phyloP scores from a whole-genome alignment of 2,113 vertebrate species.

The Chitala chitala region DNA sequence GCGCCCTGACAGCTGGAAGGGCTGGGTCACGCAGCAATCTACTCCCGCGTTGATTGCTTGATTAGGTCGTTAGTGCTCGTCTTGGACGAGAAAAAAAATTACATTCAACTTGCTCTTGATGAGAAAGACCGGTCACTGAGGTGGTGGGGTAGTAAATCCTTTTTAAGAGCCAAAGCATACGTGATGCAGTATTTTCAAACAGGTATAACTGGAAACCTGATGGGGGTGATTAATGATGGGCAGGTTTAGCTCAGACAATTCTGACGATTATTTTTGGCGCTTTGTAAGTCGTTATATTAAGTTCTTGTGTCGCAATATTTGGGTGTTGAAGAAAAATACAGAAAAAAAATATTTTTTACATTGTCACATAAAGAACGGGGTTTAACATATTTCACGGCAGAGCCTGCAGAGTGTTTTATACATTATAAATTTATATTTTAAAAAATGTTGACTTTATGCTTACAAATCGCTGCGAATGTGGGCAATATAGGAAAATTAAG shows the following conservation, averaged over 20 bases:
- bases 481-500: no score
- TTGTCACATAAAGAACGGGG: no score
- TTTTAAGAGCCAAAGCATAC: slow-evolving; percentile 67
- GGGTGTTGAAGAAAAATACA: no score
- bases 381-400: no score
- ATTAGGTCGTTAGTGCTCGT: slow-evolving; percentile 98
- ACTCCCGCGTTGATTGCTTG: slow-evolving; percentile 92
- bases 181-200: slow-evolving; percentile 64
- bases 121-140: slow-evolving; percentile 71
- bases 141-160: slow-evolving; percentile 59
- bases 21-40: slow-evolving; percentile 94
- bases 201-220: slow-evolving; percentile 58
- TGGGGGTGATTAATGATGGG: not conserved
- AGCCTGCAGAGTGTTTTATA: no score
- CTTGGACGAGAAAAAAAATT: slow-evolving; percentile 69
- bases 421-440: no score
- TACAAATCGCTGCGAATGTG: no score
- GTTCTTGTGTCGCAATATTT: no score
- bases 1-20: slow-evolving; percentile 90
- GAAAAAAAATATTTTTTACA: no score
- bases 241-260: not conserved
- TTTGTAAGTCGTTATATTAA: not conserved
- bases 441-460: no score
- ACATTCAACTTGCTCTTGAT: slow-evolving; percentile 82
- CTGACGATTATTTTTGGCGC: not conserved